Conservation (phyloP, 2,797 vertebrate genomes). For the Pachyuromys duprasi region DNA sequence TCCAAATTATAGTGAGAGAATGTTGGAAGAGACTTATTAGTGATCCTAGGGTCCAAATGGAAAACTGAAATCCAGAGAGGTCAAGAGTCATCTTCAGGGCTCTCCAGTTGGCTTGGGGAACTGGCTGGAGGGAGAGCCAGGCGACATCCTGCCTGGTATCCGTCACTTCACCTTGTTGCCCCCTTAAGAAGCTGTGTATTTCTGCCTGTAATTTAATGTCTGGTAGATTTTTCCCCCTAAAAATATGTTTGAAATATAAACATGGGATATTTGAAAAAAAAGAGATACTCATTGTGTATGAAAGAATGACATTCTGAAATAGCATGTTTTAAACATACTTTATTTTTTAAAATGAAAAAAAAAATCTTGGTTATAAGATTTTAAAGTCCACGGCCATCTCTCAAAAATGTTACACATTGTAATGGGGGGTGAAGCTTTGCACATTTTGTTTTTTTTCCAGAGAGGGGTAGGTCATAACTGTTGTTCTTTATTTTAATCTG, state of each 20-base stretch:
- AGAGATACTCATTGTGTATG: background rate
- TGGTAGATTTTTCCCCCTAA: background rate
- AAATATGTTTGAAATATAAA: conserved; percentile 42
- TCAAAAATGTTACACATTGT: conserved; percentile 35
- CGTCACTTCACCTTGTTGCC: conserved; percentile 47
- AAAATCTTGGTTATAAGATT: conserved; percentile 32
- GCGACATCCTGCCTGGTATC: background rate
- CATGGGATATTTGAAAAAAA: background rate
- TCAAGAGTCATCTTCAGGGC: background rate
- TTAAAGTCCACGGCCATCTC: conserved; percentile 9
- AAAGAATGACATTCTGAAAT: conserved; percentile 25
- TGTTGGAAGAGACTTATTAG: conserved; percentile 16
- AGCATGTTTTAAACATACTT: conserved; percentile 40
- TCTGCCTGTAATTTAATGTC: conserved; percentile 34
- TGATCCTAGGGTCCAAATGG: background rate
- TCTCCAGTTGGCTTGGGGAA: background rate
- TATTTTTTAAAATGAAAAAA: conserved; percentile 19
- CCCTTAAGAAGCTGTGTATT: conserved; percentile 6
- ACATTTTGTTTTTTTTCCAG: background rate
- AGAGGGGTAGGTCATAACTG: background rate
- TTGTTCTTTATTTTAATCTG: conserved; percentile 61
- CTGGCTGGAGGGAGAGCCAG: background rate
- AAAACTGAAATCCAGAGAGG: conserved; percentile 21
- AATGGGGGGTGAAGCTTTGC: background rate
- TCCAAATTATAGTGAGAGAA: background rate